Conservation (phyloP, 92 coral and sea anemone genomes). For the Pocillopora meandrina region DNA sequence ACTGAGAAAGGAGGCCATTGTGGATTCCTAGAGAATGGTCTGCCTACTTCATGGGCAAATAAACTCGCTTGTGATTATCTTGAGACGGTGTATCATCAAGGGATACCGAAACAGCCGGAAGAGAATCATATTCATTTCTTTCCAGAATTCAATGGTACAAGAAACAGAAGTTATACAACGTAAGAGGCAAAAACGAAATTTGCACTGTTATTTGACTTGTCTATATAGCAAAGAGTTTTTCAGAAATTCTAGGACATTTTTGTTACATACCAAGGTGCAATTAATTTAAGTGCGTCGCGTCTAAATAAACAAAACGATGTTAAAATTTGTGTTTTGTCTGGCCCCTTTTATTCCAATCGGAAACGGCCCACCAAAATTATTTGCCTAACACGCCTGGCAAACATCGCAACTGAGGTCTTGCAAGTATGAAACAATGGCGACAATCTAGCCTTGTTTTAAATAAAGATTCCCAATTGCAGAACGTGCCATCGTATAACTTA, state of each 20-base stretch:
- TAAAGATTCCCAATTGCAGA: no score
- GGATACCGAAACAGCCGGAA: slow-evolving; percentile 71
- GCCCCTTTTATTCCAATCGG: background rate
- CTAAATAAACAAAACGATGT: slow-evolving; percentile 3
- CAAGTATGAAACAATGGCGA: no score
- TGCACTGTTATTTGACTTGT: background rate
- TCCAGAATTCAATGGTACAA: slow-evolving; percentile 68
- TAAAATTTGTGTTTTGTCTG: background rate
- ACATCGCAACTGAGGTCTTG: no score
- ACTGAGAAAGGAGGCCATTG: slow-evolving; percentile 96
- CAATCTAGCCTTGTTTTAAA: no score
- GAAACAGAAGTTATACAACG: slow-evolving; percentile 93
- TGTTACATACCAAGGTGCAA: background rate
- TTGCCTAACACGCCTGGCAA: no score
- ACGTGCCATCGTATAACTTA: no score
- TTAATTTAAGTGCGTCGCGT: background rate
- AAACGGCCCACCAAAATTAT: no score
- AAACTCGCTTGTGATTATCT: slow-evolving; percentile 78
- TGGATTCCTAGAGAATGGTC: slow-evolving; percentile 85
- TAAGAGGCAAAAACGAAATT: slow-evolving; percentile 7
- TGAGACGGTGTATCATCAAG: slow-evolving; percentile 72
- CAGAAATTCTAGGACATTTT: background rate
- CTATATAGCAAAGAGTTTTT: background rate
- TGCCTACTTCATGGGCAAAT: slow-evolving; percentile 88
- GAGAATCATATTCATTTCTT: slow-evolving; percentile 74